Conservation (phyloP, 2,888 invertebrate species). For the Cephalotes varians region DNA sequence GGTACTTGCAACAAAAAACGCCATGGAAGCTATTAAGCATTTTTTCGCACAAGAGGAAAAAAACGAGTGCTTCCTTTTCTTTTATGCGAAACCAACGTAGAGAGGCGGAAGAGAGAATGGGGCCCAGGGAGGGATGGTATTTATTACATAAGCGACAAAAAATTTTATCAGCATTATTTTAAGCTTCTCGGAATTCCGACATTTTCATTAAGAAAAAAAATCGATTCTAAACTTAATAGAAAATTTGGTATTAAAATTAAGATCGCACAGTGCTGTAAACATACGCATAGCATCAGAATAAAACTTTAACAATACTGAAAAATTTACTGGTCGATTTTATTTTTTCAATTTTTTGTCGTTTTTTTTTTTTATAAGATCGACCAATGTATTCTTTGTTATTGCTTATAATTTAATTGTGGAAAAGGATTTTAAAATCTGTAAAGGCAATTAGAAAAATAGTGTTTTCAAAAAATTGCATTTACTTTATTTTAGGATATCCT, state of each 20-base stretch:
- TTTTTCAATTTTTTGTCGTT: no score
- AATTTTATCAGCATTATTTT: conserved; percentile 28
- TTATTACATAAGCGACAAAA: conserved; percentile 45
- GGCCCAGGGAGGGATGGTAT: conserved; percentile 10
- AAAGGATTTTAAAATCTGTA: no score
- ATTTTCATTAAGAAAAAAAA: background rate
- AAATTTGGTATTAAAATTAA: conserved; percentile 10
- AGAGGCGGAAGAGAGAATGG: conserved; percentile 6
- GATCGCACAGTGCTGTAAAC: no score
- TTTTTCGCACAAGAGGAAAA: conserved; percentile 73
- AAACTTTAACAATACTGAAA: no score
- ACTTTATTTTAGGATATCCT: no score
- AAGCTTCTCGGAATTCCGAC: conserved; percentile 11
- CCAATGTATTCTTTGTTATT: no score
- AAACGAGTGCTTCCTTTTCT: conserved; percentile 58
- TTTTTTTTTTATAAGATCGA: no score
- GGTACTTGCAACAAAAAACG: conserved; percentile 60
- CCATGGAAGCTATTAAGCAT: conserved; percentile 75
- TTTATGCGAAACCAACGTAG: conserved; percentile 53
- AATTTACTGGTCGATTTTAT: no score
- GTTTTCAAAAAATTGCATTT: no score
- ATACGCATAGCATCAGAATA: background rate
- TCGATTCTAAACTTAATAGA: background rate
- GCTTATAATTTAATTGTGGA: no score
- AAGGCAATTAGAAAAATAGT: no score